Evolutionary conservation across 2,797 vertebrate species (phyloP).

Genomic region (Emys orbicularis): DNA sequence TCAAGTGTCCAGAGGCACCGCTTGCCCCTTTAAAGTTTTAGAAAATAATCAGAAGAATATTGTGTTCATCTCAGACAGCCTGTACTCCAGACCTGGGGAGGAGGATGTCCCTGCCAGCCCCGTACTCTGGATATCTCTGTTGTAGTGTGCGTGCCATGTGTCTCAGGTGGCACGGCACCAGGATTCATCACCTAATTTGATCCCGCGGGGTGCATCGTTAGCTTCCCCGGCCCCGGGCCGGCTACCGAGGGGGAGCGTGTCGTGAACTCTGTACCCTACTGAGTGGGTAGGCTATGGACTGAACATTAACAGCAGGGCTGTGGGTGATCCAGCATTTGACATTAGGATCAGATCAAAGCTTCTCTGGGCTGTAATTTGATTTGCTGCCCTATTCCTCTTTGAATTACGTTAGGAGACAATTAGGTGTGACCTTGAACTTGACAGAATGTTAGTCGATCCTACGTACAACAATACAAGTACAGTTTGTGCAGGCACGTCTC

Average conservation of each 20-base stretch:
- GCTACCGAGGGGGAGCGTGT: neutral
- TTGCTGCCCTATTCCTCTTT: neutral
- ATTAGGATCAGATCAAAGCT: neutral
- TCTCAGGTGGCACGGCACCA: too few relatives aligned
- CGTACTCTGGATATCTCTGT: constrained; percentile 51
- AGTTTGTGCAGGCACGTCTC: too few relatives aligned
- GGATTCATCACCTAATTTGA: neutral
- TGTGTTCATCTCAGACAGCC: too few relatives aligned
- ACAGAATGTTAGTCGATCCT: constrained; percentile 7
- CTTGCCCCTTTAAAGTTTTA: too few relatives aligned
- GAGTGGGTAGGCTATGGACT: neutral
- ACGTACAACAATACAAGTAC: neutral
- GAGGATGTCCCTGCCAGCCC: neutral
- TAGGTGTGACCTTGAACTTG: constrained; percentile 55
- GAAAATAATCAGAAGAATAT: too few relatives aligned
- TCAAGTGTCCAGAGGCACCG: too few relatives aligned
- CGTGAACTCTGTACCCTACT: neutral
- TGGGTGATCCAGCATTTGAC: neutral
- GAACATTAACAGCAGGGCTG: neutral
- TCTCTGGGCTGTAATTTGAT: neutral
- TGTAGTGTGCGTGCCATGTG: neutral
- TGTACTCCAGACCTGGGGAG: neutral
- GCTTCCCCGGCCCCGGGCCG: neutral
- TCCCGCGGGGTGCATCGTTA: neutral
- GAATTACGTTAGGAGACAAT: neutral